Conservation (phyloP, 2,888 invertebrate genomes). For the Allygus modestus region DNA sequence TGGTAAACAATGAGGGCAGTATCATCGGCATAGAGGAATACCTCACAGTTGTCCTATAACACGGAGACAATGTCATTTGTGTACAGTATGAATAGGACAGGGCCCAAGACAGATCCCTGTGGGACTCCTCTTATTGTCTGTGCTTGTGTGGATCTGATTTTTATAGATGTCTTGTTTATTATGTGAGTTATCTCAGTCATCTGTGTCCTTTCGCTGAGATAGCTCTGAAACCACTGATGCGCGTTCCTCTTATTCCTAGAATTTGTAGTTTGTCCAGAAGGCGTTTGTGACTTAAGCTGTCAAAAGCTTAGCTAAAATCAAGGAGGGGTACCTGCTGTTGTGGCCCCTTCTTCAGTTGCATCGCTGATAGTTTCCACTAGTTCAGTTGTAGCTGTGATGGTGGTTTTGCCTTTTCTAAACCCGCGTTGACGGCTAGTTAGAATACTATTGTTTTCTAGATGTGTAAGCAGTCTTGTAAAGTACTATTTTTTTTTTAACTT, state of each 20-base stretch:
- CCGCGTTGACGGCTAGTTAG: slow-evolving; percentile 18
- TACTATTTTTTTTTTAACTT: slow-evolving; percentile 32
- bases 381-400: slow-evolving; percentile 23
- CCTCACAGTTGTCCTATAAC: slow-evolving; percentile 29
- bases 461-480: slow-evolving; percentile 38
- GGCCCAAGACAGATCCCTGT: slow-evolving; percentile 27
- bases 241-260: slow-evolving; percentile 36
- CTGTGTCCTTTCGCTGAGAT: slow-evolving; percentile 38
- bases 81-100: slow-evolving; percentile 31
- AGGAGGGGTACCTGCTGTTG: slow-evolving; percentile 12
- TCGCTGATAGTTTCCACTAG: slow-evolving; percentile 29
- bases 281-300: slow-evolving; percentile 12
- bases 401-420: slow-evolving; percentile 37
- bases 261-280: slow-evolving; percentile 23
- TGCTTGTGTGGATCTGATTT: slow-evolving; percentile 37
- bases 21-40: slow-evolving; percentile 30
- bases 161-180: neutral
- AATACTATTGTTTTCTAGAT: neutral
- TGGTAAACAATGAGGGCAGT: slow-evolving; percentile 42
- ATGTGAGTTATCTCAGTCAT: slow-evolving; percentile 33
- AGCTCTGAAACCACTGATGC: slow-evolving; percentile 47
- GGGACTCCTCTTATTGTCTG: slow-evolving; percentile 34
- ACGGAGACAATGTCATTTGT: slow-evolving; percentile 38
- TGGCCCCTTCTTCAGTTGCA: slow-evolving; percentile 41
- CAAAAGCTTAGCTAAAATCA: slow-evolving; percentile 23